Percentiles rank a stretch among this genome's conserved stretches.
Evolutionary conservation across 23 tunicate genomes (phyloP).

Genomic region (Diplosoma virens): DNA sequence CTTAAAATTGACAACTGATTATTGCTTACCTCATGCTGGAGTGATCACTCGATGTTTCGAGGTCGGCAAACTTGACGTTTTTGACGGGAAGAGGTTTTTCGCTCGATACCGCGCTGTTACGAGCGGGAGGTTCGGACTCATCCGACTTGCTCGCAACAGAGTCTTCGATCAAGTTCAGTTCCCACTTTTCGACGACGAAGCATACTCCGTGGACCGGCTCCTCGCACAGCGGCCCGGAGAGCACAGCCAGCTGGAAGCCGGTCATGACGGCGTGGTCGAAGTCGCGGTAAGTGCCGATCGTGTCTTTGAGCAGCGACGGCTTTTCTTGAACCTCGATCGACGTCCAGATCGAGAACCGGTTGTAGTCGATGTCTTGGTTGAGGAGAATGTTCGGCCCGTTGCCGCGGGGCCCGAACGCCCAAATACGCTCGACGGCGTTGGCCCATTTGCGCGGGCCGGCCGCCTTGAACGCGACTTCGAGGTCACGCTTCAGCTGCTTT

Average conservation of each 20-base stretch:
- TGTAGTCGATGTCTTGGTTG: constrained; percentile 46
- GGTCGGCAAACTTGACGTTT: constrained; percentile 19
- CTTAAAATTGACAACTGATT: no score
- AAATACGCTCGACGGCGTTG: constrained; percentile 62
- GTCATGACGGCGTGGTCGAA: constrained; percentile 74
- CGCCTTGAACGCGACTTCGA: constrained; percentile 51
- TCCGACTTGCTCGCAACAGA: neutral
- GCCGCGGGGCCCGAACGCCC: constrained; percentile 95
- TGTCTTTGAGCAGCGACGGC: neutral
- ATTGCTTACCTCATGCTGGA: no score
- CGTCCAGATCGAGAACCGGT: constrained; percentile 77
- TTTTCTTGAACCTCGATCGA: constrained; percentile 21
- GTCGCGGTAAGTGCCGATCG: constrained; percentile 40
- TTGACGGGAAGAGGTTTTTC: neutral
- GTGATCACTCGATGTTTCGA: no score
- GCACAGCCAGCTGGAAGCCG: constrained; percentile 92
- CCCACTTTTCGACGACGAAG: constrained; percentile 80
- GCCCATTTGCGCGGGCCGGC: constrained; percentile 70
- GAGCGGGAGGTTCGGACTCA: neutral
- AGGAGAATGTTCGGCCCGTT: constrained; percentile 87
- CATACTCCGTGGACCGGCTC: constrained; percentile 96
- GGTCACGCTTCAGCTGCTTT: constrained; percentile 26
- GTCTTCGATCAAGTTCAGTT: no score
- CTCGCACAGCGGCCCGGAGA: constrained; percentile 94
- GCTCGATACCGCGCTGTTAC: no score